Base-by-base conservation (phyloP, 2,113 vertebrate genomes). In the Bolborhynchus lineola region DNA sequence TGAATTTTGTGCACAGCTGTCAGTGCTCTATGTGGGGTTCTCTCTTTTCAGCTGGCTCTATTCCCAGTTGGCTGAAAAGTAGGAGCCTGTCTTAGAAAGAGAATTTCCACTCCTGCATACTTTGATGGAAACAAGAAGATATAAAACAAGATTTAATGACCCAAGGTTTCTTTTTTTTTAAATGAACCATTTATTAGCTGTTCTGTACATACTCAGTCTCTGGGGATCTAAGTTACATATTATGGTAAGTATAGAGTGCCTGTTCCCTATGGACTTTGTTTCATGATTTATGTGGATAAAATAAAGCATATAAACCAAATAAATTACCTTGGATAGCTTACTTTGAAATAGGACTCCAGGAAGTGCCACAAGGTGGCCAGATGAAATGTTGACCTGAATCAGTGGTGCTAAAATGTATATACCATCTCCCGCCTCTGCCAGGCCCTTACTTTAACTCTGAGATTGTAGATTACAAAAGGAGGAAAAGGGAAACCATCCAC, bases 1-100 rank as follows among this genome's bases (percentile, higher is more conserved):
- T 97, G 97, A 96, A 97, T 97, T 97, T 81, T 93, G 92, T 76
- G 88, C 91, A 91, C 97, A 98, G 97, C 97, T 98, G 97, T 96
- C 97, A 90, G 88, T 70, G 93, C 85, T 96, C 86, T 92, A 96
- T 96, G 93, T 95, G 96, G 95, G 95, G 90, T 95, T 92, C 94
- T 89, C 92, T 95, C 93, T 96, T 95, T 92, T 95, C 92, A 94
- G 92, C 96, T 97, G 95, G 96, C 96, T 93, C 42, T 88, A 87
- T 95, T 97, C 96, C 95, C 93, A 97, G 83, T 97, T 97, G 94
- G 95, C 95, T 97, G 92, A 82, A 95, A 95, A 96, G 83, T 86
- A 96, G 92, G 92, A 96, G 92, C 86, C 62, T 97, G 95, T 94
- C 93, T 97, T 95, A 95, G 95, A 96, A 94, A 96, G 95, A 97